phyloP scores from a whole-genome alignment of 2,797 vertebrate species.

The Capromys pilorides region DNA sequence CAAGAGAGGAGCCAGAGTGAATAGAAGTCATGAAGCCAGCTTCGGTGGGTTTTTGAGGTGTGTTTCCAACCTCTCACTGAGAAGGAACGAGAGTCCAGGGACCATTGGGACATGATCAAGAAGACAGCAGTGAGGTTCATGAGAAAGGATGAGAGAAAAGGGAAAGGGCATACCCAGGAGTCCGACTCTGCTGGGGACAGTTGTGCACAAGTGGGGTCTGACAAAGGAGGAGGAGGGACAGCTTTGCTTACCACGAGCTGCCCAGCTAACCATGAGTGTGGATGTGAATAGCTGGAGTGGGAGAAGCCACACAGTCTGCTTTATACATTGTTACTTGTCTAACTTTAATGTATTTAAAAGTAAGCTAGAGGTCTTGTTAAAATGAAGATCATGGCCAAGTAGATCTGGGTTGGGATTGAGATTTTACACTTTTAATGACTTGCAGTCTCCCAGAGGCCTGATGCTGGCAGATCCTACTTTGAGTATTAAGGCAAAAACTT shows the following conservation, averaged over 20 bases:
- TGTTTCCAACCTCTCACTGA: constrained; percentile 30
- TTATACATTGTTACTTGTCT: background rate
- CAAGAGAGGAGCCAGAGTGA: constrained; percentile 63
- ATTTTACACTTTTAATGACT: background rate
- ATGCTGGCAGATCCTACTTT: background rate
- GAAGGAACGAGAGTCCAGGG: constrained; percentile 53
- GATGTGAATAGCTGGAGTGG: background rate
- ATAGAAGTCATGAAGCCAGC: constrained; percentile 30
- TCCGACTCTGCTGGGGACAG: background rate
- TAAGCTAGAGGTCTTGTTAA: background rate
- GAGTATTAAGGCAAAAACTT: background rate
- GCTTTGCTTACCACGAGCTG: background rate
- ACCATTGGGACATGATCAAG: constrained; percentile 18
- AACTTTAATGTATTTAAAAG: background rate
- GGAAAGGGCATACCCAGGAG: background rate
- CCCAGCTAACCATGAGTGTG: background rate
- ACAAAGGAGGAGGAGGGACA: background rate
- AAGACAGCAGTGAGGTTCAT: constrained; percentile 13
- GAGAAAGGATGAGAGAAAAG: background rate
- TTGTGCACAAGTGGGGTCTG: background rate
- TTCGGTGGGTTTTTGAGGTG: constrained; percentile 55
- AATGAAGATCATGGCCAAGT: background rate
- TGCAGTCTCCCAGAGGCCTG: background rate
- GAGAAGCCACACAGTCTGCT: background rate
- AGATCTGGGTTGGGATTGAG: background rate